Conservation (phyloP, 2,113 vertebrate genomes). For the Eulemur rufifrons region DNA sequence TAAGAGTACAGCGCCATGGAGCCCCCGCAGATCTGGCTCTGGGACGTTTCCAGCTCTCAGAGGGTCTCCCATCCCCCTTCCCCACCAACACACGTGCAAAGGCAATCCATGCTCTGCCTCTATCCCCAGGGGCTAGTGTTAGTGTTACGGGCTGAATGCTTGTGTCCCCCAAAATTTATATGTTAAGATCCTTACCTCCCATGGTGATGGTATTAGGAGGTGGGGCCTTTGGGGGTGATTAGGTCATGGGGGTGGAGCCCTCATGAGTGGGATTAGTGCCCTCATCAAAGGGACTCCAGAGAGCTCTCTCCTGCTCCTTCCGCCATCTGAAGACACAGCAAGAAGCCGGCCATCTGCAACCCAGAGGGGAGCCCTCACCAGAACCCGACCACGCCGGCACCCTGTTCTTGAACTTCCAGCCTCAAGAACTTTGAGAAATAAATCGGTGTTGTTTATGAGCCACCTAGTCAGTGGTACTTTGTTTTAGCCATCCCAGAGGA, state of each 20-base stretch:
- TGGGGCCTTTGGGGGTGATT: background rate
- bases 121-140: background rate
- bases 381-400: background rate
- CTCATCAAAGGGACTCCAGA: background rate
- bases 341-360: background rate
- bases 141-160: background rate
- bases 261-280: background rate
- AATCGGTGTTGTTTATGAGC: background rate
- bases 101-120: background rate
- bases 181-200: background rate
- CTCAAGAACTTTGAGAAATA: background rate
- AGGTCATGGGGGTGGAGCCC: background rate
- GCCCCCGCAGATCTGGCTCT: background rate
- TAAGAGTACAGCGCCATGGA: background rate
- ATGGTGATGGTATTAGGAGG: background rate
- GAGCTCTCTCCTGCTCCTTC: background rate
- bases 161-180: background rate
- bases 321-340: background rate
- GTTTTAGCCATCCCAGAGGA: background rate
- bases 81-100: background rate
- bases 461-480: fast-evolving
- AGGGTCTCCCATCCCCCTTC: background rate
- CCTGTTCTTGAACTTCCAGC: background rate
- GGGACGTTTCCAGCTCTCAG: background rate
- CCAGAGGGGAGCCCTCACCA: background rate